Evolutionary conservation across 92 coral and sea anemone species (phyloP).

Genomic region (Bergia puertoricense): DNA sequence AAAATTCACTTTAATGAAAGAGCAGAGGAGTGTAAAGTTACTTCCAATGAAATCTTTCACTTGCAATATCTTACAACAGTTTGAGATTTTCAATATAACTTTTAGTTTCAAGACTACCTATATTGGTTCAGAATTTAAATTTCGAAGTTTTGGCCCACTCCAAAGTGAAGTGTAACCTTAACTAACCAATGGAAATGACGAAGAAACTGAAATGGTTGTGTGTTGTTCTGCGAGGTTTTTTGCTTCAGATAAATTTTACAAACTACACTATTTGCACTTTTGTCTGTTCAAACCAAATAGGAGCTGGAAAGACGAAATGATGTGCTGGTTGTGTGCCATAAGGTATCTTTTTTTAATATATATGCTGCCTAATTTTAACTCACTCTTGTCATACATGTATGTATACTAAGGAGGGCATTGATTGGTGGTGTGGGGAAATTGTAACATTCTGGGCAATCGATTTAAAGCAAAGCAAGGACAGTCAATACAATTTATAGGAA

Average conservation of each 20-base stretch:
- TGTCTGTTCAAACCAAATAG: neutral
- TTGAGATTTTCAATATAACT: too few relatives aligned
- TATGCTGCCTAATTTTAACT: too few relatives aligned
- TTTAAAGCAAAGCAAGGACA: too few relatives aligned
- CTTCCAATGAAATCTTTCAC: too few relatives aligned
- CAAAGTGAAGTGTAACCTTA: neutral
- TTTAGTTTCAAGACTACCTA: too few relatives aligned
- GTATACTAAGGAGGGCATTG: neutral
- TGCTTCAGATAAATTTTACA: neutral
- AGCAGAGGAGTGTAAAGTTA: too few relatives aligned
- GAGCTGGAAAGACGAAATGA: constrained; percentile 85
- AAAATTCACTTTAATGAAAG: too few relatives aligned
- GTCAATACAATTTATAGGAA: too few relatives aligned
- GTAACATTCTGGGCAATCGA: neutral
- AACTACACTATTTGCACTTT: neutral
- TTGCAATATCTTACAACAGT: too few relatives aligned
- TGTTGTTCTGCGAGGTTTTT: neutral
- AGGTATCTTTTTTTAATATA: constrained; percentile 57
- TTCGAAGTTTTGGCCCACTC: neutral
- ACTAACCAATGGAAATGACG: neutral
- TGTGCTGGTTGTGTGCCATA: constrained; percentile 84
- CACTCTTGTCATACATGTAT: neutral
- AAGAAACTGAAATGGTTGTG: neutral
- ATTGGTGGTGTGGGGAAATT: neutral
- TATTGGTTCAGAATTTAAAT: too few relatives aligned